Evolutionary conservation across 2,797 vertebrate species (phyloP).

Genomic region (Chiloscyllium punctatum): DNA sequence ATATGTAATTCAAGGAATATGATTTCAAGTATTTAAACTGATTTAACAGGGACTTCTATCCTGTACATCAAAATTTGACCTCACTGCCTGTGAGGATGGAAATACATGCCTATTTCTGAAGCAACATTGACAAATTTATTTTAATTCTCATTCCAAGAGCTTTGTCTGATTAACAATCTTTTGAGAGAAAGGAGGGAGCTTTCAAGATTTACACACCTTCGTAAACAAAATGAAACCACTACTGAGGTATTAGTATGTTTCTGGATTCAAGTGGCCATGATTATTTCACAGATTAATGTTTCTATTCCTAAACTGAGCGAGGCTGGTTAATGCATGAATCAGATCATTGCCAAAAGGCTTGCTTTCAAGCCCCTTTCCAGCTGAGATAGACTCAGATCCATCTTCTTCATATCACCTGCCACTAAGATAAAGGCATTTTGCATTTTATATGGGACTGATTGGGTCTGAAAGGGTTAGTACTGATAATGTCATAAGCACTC

Average conservation of each 20-base stretch:
- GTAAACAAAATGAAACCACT: neutral
- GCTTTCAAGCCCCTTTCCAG: too few species aligned
- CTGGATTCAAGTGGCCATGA: too few species aligned
- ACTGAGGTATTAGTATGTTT: neutral
- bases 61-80: neutral
- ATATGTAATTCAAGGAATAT: neutral
- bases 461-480: too few species aligned
- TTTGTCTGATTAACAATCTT: neutral
- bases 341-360: too few species aligned
- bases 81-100: neutral
- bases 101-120: neutral
- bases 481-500: too few species aligned
- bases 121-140: neutral
- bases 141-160: neutral
- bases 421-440: too few species aligned
- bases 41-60: neutral
- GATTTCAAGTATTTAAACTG: neutral
- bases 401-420: too few species aligned
- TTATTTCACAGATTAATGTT: neutral
- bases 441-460: too few species aligned
- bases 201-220: neutral
- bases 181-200: neutral
- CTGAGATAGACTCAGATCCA: too few species aligned
- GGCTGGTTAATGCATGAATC: too few species aligned
- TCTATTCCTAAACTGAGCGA: neutral